Percentiles rank a stretch among this genome's conserved stretches.
Evolutionary conservation across 2,888 invertebrate species (phyloP).

Genomic region (Drosophila siamana): DNA sequence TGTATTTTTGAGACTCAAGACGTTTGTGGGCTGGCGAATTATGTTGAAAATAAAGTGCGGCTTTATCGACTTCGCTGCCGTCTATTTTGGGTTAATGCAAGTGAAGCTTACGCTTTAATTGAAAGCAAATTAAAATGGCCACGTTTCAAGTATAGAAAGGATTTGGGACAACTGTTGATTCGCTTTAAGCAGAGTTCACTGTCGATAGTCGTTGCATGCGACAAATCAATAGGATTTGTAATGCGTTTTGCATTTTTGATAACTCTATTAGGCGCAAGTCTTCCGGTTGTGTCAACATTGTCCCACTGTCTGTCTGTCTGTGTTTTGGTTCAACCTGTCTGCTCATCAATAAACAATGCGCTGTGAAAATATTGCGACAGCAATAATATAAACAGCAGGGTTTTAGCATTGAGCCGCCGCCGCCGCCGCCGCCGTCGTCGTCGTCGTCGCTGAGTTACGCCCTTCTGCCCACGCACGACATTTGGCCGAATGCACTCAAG

Average conservation of each 20-base stretch:
- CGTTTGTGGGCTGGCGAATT: not conserved
- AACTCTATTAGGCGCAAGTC: slow-evolving; percentile 3
- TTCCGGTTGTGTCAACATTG: slow-evolving; percentile 7
- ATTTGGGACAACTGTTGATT: not conserved
- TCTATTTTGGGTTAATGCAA: too few species aligned
- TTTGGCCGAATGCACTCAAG: slow-evolving; percentile 39
- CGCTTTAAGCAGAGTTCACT: not conserved
- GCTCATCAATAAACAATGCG: slow-evolving; percentile 52
- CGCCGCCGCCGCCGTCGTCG: too few species aligned
- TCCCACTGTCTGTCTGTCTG: not conserved
- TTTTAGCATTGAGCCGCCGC: too few species aligned
- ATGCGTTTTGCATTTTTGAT: slow-evolving; percentile 11
- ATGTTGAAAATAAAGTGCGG: not conserved
- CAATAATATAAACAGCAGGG: slow-evolving; percentile 58
- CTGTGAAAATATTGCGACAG: slow-evolving; percentile 43
- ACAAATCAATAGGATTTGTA: slow-evolving; percentile 2
- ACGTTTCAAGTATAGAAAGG: too few species aligned
- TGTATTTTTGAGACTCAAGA: not conserved
- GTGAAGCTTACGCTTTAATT: too few species aligned
- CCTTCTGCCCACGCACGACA: slow-evolving; percentile 29
- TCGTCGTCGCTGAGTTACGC: too few species aligned
- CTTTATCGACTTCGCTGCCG: too few species aligned
- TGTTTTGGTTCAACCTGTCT: slow-evolving; percentile 4
- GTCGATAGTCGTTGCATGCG: not conserved
- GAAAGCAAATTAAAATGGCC: too few species aligned